Base-by-base conservation (phyloP, 2,797 vertebrate species). In the Galaxias olidus region DNA sequence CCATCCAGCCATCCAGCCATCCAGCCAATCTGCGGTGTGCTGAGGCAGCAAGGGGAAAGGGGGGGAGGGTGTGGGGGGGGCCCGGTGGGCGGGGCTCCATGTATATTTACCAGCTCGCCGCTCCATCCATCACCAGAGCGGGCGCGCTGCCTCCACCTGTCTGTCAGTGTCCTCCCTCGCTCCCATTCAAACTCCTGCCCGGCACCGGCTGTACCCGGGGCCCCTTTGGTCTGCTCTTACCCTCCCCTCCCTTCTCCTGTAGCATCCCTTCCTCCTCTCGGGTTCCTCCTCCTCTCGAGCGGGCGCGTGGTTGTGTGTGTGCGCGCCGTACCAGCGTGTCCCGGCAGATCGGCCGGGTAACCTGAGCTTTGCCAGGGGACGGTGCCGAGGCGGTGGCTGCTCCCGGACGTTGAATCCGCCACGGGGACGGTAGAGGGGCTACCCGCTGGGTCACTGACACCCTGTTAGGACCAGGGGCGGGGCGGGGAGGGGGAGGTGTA, bases 11-110 rank as follows among this genome's bases (percentile, higher is more conserved):
- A 2, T 30, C 30, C 30, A n/a, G 30, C 30, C 30, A 87, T 87
- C 83, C 72, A 81, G 87, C 76, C 71, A 71, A 10, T 62, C 54
- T 4, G 45, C 47, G 55, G 68, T 69, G 62, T 89, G 90, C 90
- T 91, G 90, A 91, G 86, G 76, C 84, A 88, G 89, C 90, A 84
- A n/a, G n/a, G n/a, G n/a, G n/a, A n/a, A n/a, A n/a, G n/a, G n/a
- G n/a, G n/a, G n/a, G n/a, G n/a, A n/a, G n/a, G n/a, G n/a, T n/a
- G n/a, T n/a, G 30, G 74, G 87, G 88, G 83, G 71, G 72, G 72
- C 82, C 30, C 59, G 78, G 84, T 86, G 58, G 88, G 88, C 65
- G 83, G 83, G 82, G 76, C 30, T 62, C 85, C 86, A 90, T 91
- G 90, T 92, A 90, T 93, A 92, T 93, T 92, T 89, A 92, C 89